phyloP scores from a whole-genome alignment of 2,888 invertebrate species.

The Mythimna vitellina region DNA sequence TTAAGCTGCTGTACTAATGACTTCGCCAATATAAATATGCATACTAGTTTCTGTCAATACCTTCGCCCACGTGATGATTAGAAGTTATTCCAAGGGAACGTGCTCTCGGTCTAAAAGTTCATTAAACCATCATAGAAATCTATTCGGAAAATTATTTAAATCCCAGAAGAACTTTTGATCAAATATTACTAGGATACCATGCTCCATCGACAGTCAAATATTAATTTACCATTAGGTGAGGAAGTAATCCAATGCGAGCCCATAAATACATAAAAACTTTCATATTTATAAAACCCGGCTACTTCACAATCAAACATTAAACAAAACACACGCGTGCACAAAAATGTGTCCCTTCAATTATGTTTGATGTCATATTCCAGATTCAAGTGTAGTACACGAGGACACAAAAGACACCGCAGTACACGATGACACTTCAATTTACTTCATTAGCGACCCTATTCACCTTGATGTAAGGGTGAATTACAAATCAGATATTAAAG shows the following conservation, averaged over 20 bases:
- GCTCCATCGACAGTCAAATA: background rate
- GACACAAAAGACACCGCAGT: constrained; percentile 78
- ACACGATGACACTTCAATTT: constrained; percentile 78
- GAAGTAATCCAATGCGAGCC: background rate
- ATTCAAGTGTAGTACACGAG: constrained; percentile 65
- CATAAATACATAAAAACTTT: too few relatives aligned
- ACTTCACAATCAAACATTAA: background rate
- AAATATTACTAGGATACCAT: background rate
- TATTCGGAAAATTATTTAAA: too few relatives aligned
- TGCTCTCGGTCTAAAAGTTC: background rate
- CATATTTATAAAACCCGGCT: background rate
- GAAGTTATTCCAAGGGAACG: background rate
- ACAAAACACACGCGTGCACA: constrained; percentile 23
- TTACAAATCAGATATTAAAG: constrained; percentile 68
- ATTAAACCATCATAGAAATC: too few relatives aligned
- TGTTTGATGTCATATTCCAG: constrained; percentile 76
- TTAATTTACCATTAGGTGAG: background rate
- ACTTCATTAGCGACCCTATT: constrained; percentile 77
- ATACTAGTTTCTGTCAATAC: background rate
- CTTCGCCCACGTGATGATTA: background rate
- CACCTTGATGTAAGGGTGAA: constrained; percentile 80
- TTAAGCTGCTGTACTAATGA: too few relatives aligned
- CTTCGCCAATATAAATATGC: too few relatives aligned
- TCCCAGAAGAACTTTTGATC: too few relatives aligned
- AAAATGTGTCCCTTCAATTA: constrained; percentile 52